phyloP scores from a whole-genome alignment of 2,113 vertebrate species.

The Amphiprion percula region DNA sequence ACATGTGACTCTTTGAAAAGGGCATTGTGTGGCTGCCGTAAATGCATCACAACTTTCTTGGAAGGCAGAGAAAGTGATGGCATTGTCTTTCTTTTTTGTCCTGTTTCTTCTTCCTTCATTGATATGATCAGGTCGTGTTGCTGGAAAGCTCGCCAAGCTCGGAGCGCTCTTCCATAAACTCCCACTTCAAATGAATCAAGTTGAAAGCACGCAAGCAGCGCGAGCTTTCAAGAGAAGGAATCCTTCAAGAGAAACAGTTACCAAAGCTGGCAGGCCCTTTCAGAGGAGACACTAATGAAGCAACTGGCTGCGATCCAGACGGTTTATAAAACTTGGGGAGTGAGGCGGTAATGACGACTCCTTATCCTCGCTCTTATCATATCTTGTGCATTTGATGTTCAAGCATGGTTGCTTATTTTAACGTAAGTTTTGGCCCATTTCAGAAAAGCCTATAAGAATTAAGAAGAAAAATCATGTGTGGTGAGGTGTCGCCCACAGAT shows the following conservation, averaged over 20 bases:
- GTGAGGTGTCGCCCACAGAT: not conserved
- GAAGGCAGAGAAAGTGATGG: not conserved
- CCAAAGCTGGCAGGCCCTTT: constrained; percentile 14
- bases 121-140: not conserved
- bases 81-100: not conserved
- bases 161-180: not conserved
- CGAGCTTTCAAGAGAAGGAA: constrained; percentile 18
- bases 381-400: not conserved
- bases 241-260: constrained; percentile 20
- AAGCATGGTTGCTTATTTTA: not conserved
- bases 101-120: not conserved
- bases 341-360: not conserved
- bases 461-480: not conserved
- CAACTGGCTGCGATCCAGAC: constrained; percentile 34
- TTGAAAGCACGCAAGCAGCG: constrained; percentile 29
- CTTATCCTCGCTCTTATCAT: not conserved
- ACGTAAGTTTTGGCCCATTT: not conserved
- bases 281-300: constrained; percentile 26
- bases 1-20: constrained; percentile 2
- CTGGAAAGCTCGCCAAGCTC: constrained; percentile 14
- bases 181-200: constrained; percentile 49
- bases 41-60: not conserved
- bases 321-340: constrained; percentile 2
- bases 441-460: not conserved
- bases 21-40: not conserved